These are phyloP conservation scores for Mungos mungo DNA, from an alignment of 2,113 vertebrate genomes.

Conservation along the genomic window DNA sequence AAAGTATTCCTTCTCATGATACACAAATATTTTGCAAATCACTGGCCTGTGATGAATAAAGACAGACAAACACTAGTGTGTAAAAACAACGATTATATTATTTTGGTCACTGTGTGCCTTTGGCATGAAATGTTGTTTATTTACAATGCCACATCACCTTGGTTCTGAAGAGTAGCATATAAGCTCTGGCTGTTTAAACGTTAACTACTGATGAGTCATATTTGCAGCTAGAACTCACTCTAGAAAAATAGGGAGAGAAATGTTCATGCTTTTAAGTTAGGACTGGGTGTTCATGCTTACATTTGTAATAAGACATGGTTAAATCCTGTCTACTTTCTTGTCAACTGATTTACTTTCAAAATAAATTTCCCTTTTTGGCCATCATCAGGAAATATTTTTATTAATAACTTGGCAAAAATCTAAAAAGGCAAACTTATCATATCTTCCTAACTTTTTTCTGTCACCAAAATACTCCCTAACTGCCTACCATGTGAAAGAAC, in stretches of 20 bases:
- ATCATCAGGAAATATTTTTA: conserved; percentile 9
- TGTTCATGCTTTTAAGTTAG: background rate
- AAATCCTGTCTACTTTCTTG: conserved; percentile 29
- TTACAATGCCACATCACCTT: conserved; percentile 10
- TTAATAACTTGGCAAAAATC: conserved; percentile 44
- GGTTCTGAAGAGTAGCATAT: background rate
- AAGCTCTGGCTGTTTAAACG: background rate
- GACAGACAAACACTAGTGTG: background rate
- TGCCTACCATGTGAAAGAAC: background rate
- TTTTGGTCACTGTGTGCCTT: background rate
- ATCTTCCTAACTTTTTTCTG: background rate
- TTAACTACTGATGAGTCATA: conserved; percentile 23
- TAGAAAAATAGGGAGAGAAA: background rate
- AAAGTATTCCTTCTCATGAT: background rate
- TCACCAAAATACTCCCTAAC: background rate
- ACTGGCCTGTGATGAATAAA: background rate
- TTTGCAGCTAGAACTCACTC: background rate
- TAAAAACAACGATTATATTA: background rate
- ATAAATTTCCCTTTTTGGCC: background rate
- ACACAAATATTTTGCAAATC: conserved; percentile 23
- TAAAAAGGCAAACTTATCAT: background rate
- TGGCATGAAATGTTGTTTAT: background rate
- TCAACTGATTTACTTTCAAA: conserved; percentile 20
- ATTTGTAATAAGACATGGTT: background rate
- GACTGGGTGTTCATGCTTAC: background rate